Evolutionary conservation across 2,888 invertebrate genomes (phyloP), one percentile per base, ranked within the genome.

Genomic region (Tethea ocularis): DNA sequence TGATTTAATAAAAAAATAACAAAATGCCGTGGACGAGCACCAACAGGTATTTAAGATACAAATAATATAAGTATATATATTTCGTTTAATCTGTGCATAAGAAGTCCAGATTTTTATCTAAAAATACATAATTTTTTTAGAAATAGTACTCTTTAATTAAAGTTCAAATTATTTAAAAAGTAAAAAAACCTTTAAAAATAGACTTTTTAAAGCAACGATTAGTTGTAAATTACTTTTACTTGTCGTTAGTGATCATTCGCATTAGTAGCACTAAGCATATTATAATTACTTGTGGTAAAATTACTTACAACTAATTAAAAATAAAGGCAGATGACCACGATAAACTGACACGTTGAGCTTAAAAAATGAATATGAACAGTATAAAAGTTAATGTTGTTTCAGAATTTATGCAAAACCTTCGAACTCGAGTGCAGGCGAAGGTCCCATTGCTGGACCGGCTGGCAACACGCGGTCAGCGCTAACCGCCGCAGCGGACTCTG

Each of bases 361-460:
- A 38, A 38, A 38, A n/a, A n/a, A 5, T 38, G 5, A 6, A 38
- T n/a, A n/a, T 38, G 4, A 38, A n/a, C n/a, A n/a, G n/a, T n/a
- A n/a, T 51, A 15, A 23, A 22, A 36, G 17, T 15, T 57, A 38
- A 38, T 54, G 46, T 26, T 17, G 26, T 84, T 81, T 51, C 77
- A 93, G 93, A 88, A 93, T 93, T 80, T 91, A 93, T 69, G 90
- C 91, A 66, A 91, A 91, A 76, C 93, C 93, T 52, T 92, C 93
- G 61, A 92, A 91, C 74, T 87, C 91, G 23, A 87, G 88, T 66
- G 77, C 80, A 46, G 80, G 72, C 29, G 91, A 89, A 59, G 72
- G 69, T 51, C 67, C 74, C 0, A 57, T 51, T 8, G 57, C 55
- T 41, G 66, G 62, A 4, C 61, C 63, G 22, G 20, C 46, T 20